Evolutionary conservation across 2,888 invertebrate genomes (phyloP), one percentile per base, ranked within the genome.

Genomic region (Steinernema hermaphroditum): DNA sequence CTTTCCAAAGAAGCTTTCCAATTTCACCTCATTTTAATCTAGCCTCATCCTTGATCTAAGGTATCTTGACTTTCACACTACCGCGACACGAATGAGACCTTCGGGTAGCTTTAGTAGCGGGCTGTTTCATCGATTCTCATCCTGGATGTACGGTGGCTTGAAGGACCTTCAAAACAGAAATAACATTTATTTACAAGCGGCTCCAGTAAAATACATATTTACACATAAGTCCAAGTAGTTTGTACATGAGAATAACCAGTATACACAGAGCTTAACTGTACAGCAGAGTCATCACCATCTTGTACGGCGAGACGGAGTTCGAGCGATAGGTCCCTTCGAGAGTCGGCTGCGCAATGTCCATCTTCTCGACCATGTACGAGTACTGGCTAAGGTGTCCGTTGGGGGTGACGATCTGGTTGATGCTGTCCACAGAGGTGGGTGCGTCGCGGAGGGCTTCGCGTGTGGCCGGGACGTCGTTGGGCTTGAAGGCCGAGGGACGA

Each of bases 391-490:
- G 62, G 62, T 62, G 62, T 22, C 62, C 62, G 62, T 62, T 62
- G 8, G 22, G 62, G 32, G 62, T 32, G 62, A 62, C 32, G 27
- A 16, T 16, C 32, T 62, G 62, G 4, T 22, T 9, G 22, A 19
- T 19, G 62, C 14, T 34, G 62, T 62, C 62, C 32, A 37, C 37
- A 12, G 37, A 37, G 12, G 73, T 78, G n/a, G 76, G 76, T 2
- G 74, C 77, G 14, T 77, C 71, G 1, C 70, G 75, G 43, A 46
- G 71, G 37, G 71, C 74, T 1, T 41, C 72, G 12, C 49, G 78
- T 16, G 22, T 49, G 34, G 68, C 77, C 6, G 54, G 78, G 34
- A 68, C 70, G 37, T 74, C 73, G 12, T 78, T 78, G 22, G 77
- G 74, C 27, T n/a, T 76, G 6, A 37, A 12, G 37, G 12, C 37